These are phyloP conservation scores for Spisula solida DNA, from an alignment of 2,888 invertebrate genomes.

Conservation along the genomic window DNA sequence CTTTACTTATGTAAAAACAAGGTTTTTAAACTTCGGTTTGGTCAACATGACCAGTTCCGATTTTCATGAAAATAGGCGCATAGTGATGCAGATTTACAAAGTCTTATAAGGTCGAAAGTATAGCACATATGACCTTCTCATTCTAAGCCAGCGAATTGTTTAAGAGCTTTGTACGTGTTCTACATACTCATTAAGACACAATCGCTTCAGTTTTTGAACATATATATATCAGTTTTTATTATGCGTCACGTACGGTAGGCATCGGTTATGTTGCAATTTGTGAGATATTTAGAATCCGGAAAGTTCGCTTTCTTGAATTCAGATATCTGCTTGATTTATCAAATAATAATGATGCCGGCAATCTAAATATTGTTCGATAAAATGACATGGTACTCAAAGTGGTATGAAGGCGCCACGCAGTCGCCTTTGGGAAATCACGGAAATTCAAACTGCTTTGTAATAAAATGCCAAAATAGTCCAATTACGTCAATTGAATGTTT, in stretches of 20 bases:
- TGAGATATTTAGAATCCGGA: neutral
- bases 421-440: conserved; percentile 43
- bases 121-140: too few species aligned
- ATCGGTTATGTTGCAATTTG: neutral
- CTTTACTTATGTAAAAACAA: too few species aligned
- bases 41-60: too few species aligned
- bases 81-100: too few species aligned
- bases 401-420: conserved; percentile 13
- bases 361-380: neutral
- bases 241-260: neutral
- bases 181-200: neutral
- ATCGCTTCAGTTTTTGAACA: neutral
- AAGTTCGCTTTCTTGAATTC: neutral
- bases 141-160: too few species aligned
- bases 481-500: conserved; percentile 6
- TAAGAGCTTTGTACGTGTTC: too few species aligned
- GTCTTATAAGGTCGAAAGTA: too few species aligned
- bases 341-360: neutral
- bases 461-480: conserved; percentile 18
- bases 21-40: too few species aligned
- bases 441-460: conserved; percentile 12
- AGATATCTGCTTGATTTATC: conserved; percentile 19
- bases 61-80: too few species aligned
- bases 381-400: neutral
- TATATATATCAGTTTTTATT: neutral